Evolutionary conservation across 2,888 invertebrate genomes (phyloP), one percentile per base, ranked within the genome.

Genomic region (Tetropium fuscum): DNA sequence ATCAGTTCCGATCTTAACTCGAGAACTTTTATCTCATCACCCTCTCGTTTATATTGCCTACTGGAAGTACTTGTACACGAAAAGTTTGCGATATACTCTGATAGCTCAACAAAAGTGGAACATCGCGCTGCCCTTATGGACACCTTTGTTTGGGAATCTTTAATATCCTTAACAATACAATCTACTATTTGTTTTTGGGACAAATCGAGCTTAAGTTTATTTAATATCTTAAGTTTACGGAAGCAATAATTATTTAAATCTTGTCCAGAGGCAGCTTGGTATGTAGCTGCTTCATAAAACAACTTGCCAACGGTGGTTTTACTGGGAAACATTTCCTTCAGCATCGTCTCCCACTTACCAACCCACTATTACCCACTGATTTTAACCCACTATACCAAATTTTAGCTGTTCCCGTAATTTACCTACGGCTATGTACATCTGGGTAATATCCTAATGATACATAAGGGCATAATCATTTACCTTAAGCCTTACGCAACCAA

Each of bases 221-320:
- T 49, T 8, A 36, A n/a, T 38, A 25, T 49, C 15, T 36, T 15
- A 4, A 49, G 13, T 13, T 49, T 49, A 25, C 38, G 16, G 16
- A 36, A 48, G 36, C 34, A 48, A 48, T 48, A 48, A 20, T 48
- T 20, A 20, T 48, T 48, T 10, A 48, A 48, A 20, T 48, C 36
- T 1, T 48, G 13, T 6, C 20, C 48, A 2, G 36, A n/a, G 22
- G 10, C 11, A 22, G n/a, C 36, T 10, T 36, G 48, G 38, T 49
- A 49, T 4, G 36, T 38, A 15, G 48, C 25, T 2, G 36, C 48
- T n/a, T 49, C 36, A 38, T 22, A 49, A 49, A 49, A 36, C 8
- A 49, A 22, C 25, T 38, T 20, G 10, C 38, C 36, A 32, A 49
- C 27, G 8, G 8, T 36, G n/a, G 7, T 49, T 36, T 49, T 36